Base-by-base conservation (phyloP, 2,113 vertebrate genomes). In the Leucopsar rothschildi region DNA sequence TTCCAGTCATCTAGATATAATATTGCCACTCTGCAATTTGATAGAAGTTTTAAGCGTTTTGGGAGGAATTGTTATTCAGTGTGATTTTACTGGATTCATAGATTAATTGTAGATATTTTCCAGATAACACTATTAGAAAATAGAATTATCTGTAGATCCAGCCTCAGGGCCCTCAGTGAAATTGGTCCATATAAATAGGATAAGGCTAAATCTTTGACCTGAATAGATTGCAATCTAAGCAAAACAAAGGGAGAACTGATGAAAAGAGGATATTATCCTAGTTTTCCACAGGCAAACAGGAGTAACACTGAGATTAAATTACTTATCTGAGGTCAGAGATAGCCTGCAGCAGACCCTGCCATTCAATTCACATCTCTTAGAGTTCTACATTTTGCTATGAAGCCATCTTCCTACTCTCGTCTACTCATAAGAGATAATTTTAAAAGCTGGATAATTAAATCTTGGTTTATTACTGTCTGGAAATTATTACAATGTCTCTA, bases 151-250 rank as follows among this genome's bases (percentile, higher is more conserved):
- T 90, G 17, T 35, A 86, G 72, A 95, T 92, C 17, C 25, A 55
- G 64, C 60, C 52, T 59, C 72, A 81, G 57, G 35, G 47, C n/a
- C 64, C 27, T 71, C 44, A 59, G 44, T 75, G 57, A 82, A 92
- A 93, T 55, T 72, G 59, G 89, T 91, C 91, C 56, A 22, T 77
- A 86, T n/a, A 72, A 88, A 60, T 50, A 72, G 90, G 65, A 82
- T 69, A 85, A 93, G 42, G 82, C 40, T 65, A 82, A 84, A 68
- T 94, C 82, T 90, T 75, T 95, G 93, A 90, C 93, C 94, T 82
- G 79, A 92, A 96, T 83, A 94, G 92, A 96, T 90, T 64, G 49
- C 35, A 92, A 90, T 93, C 85, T 73, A 83, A 92, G 40, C 64
- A 92, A 94, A 93, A 65, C 44, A 79, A 93, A 89, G 61, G 44